Evolutionary conservation across 2,888 invertebrate genomes (phyloP).

Genomic region (Pocota personata): DNA sequence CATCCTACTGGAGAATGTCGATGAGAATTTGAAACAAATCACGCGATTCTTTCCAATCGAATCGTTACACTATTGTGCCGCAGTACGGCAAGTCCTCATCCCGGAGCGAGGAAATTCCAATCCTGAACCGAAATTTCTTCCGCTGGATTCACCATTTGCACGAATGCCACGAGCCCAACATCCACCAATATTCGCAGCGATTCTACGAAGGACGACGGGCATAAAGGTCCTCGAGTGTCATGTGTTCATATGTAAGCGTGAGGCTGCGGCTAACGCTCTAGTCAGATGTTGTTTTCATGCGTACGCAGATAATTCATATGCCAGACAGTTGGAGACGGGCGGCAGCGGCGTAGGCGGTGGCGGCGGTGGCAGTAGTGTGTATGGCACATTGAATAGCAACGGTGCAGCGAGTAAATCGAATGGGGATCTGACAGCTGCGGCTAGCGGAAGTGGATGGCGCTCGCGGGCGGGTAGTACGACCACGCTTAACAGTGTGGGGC

Average conservation of each 20-base stretch:
- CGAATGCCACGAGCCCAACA: constrained; percentile 95
- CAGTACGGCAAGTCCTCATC: constrained; percentile 92
- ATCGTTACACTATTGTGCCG: constrained; percentile 97
- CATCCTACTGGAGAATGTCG: constrained; percentile 96
- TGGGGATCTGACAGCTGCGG: constrained; percentile 79
- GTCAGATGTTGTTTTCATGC: constrained; percentile 99
- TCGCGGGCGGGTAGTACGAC: constrained; percentile 85
- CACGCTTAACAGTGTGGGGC: constrained; percentile 85
- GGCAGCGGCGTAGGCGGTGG: constrained; percentile 82
- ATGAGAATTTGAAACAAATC: constrained; percentile 96
- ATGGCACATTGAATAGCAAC: constrained; percentile 83
- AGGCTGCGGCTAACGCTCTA: constrained; percentile 98
- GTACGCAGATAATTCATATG: constrained; percentile 97
- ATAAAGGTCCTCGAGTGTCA: constrained; percentile 99
- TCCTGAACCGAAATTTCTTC: constrained; percentile 94
- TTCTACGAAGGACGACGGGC: constrained; percentile 96
- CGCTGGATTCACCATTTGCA: constrained; percentile 97
- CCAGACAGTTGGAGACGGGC: constrained; percentile 90
- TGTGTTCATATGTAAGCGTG: constrained; percentile 98
- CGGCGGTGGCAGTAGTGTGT: constrained; percentile 84
- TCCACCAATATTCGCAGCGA: constrained; percentile 98
- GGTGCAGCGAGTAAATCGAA: constrained; percentile 81
- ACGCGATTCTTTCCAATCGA: constrained; percentile 98
- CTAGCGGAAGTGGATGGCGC: constrained; percentile 83
- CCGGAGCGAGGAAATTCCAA: constrained; percentile 86